Evolutionary conservation across 2,113 vertebrate species (phyloP), one percentile per base, ranked within the genome.

Genomic region (Pseudorasbora parva): DNA sequence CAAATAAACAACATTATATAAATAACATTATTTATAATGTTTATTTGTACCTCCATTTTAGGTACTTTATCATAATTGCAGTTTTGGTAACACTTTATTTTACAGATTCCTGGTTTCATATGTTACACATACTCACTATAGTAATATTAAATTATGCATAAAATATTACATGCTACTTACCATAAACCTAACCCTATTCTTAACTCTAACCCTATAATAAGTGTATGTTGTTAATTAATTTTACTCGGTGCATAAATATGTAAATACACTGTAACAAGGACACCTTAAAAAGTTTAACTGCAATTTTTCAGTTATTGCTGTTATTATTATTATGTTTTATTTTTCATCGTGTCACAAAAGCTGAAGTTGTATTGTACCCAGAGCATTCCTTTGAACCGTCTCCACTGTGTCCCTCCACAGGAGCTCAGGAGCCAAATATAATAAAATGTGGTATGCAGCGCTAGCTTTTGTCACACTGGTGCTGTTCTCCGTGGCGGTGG

Each of bases 381-480:
- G 33, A 41, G 66, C 66, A 69, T n/a, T 69, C 66, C 30, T 69
- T 75, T 77, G n/a, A 68, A 54, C 30, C 12, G 1, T 78, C 19
- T 66, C 5, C 54, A 23, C 59, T 77, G 51, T 54, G n/a, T 60
- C 79, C 23, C 30, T 9, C 78, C 88, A 59, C 91, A 99, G 98
- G 98, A 96, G 90, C 47, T 96, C 97, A 30, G 96, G 97, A 37
- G 95, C 94, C 2, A 91, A 92, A 71, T 94, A 93, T 60, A 99
- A 98, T 89, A 96, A 95, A 84, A 82, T 97, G 84, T 99, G 97
- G 98, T 97, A 94, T 0, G 97, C 95, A 1, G 95, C 96, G 2
- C 93, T 99, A 86, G 94, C 96, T 76, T 88, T 99, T 9, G 96
- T 94, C 69, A 97, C 96, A 0, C 95, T 99, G 37, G 10, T 93